Percentiles rank a stretch among this genome's conserved stretches.
These are phyloP conservation scores for Capreolus pygargus DNA, from an alignment of 2,113 vertebrate genomes.

Conservation along the genomic window DNA sequence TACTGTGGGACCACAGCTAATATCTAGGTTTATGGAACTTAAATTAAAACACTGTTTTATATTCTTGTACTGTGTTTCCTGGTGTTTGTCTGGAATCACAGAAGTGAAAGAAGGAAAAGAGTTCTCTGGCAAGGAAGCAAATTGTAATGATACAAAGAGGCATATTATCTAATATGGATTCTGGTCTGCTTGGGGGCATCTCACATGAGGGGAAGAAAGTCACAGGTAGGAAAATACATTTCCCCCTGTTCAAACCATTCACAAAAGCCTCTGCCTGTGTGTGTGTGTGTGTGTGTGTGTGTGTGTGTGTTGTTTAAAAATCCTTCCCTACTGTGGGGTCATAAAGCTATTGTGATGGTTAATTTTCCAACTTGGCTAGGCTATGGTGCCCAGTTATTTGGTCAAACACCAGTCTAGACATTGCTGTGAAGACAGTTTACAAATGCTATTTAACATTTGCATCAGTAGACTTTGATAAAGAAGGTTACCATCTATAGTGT, in stretches of 20 bases:
- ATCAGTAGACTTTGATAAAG: not conserved
- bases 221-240: not conserved
- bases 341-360: not conserved
- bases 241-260: not conserved
- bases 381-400: not conserved
- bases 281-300: not conserved
- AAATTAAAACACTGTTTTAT: constrained; percentile 66
- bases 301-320: not conserved
- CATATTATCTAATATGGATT: not conserved
- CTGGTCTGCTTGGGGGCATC: not conserved
- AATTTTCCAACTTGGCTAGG: not conserved
- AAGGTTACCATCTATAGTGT: not conserved
- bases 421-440: not conserved
- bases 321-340: not conserved
- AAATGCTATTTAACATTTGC: not conserved
- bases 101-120: constrained; percentile 19
- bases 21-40: constrained; percentile 39
- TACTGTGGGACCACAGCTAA: constrained; percentile 45
- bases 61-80: constrained; percentile 12
- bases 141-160: not conserved
- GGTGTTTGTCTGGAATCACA: constrained; percentile 14
- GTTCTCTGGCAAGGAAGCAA: constrained; percentile 24
- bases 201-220: not conserved
- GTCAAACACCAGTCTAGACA: not conserved
- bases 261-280: not conserved